Evolutionary conservation across 2,113 vertebrate species (phyloP), one percentile per base, ranked within the genome.

Genomic region (Neogobius melanostomus): DNA sequence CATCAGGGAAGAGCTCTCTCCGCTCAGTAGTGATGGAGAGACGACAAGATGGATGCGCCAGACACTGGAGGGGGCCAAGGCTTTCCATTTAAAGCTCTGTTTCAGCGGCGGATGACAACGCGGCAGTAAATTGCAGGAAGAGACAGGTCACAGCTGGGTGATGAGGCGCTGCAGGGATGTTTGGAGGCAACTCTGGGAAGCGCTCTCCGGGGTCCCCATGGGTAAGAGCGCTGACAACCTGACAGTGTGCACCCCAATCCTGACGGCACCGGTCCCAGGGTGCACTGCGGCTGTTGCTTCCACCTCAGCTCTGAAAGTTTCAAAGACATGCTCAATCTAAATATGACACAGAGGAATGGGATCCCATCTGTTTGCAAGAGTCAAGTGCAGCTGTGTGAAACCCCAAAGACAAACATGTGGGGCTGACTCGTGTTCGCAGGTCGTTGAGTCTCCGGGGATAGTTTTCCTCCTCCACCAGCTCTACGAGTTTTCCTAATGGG

Each of bases 111-210:
- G 59, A 61, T 61, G 15, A 61, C 59, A 61, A 45, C 59, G 10
- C 42, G 59, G 12, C 12, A n/a, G 36, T 61, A 61, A 61, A 61
- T 61, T 44, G 59, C 42, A 61, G 15, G 11, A 42, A n/a, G 59
- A 61, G 59, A 61, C 59, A 61, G 59, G 59, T 61, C 59, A 61
- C 59, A 61, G 59, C 59, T 61, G 59, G 59, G 59, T 61, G 59
- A 61, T n/a, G 43, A n/a, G 59, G 7, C 42, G 59, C 59, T 61
- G 59, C 42, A n/a, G 59, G 59, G 59, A 61, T 45, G 59, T 61
- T 45, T 44, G 36, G 59, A 61, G 59, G 59, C 59, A 61, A 44
- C 42, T 61, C 59, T 16, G 59, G 59, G 59, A 61, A 44, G 59
- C n/a, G 42, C 59, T 61, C 59, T 61, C 59, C 42, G 7, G 43